Evolutionary conservation across 2,113 vertebrate species (phyloP), one percentile per base, ranked within the genome.

Genomic region (human (Homo sapiens)): DNA sequence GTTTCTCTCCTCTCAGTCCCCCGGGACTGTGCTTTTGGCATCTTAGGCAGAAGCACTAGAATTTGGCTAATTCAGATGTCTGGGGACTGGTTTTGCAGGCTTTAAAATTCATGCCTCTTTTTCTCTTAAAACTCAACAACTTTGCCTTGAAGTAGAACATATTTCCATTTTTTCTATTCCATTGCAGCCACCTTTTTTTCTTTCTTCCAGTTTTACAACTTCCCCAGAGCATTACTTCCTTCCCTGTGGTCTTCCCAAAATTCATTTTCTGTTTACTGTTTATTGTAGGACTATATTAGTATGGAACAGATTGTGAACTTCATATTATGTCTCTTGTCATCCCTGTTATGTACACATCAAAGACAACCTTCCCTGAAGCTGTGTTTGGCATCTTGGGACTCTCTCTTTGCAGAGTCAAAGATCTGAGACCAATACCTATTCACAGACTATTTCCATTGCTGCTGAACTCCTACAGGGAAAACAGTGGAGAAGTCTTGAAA

Each of bases 351-450:
- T 61, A 66, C 32, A 86, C 95, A 87, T 97, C 81, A 79, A 95
- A 96, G 59, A 22, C 59, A 82, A 48, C 30, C 59, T 94, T 81
- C 89, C 76, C 66, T 10, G 40, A 90, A 96, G 95, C 93, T 50
- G 10, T 52, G 30, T 52, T 64, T 93, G 43, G 40, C 76, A 66
- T 64, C 90, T 83, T n/a, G 89, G 83, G 78, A 96, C 38, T 50
- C 84, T 64, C 3, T 92, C 76, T 96, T 94, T 92, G 17, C 88
- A 73, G 48, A 93, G 90, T 93, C 70, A 78, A 80, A 90, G 76
- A 92, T 78, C 50, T 93, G 64, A 97, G 70, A 66, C 45, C 35
- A 30, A 0, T 40, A 25, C 18, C 45, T 93, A 10, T 68, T 93
- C 84, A 81, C 30, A 90, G 78, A 75, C 32, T 35, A 22, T 84